A percentile compares a stretch with the other conserved stretches of the same genome.
Evolutionary conservation across 1,140 invertebrate species (phyloP).

Genomic region (Anastrepha ludens): DNA sequence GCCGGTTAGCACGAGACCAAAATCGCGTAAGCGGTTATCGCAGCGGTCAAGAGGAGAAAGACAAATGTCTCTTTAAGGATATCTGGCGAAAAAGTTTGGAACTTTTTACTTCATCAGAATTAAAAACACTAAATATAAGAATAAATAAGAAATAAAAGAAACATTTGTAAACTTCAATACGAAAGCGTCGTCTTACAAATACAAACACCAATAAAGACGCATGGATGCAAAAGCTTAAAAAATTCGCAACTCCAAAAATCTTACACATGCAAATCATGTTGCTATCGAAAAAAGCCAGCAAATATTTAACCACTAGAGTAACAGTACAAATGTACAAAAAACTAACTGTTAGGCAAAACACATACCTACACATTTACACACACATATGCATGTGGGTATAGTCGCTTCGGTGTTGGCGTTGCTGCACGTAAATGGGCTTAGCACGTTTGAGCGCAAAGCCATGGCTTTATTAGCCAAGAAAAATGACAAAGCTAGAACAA

Average conservation of each 20-base stretch:
- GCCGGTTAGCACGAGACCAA: too few species aligned
- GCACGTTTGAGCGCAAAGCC: conserved; percentile 51
- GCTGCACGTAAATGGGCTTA: conserved; percentile 53
- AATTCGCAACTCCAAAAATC: conserved; percentile 3
- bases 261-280: background rate
- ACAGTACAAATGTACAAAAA: background rate
- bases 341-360: background rate
- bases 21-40: too few species aligned
- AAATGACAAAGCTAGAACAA: conserved; percentile 45
- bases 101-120: too few species aligned
- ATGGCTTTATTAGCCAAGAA: conserved; percentile 55
- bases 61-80: too few species aligned
- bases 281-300: background rate
- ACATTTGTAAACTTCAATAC: too few species aligned
- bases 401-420: conserved; percentile 13
- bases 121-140: too few species aligned
- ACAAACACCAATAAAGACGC: background rate
- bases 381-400: background rate
- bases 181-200: too few species aligned
- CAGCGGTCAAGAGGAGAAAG: too few species aligned
- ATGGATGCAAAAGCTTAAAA: background rate
- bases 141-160: too few species aligned
- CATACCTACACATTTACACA: too few species aligned
- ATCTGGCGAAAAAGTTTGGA: too few species aligned
- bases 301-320: background rate